phyloP scores from a whole-genome alignment of 2,113 vertebrate species.

The Rhodinocichla rosea region DNA sequence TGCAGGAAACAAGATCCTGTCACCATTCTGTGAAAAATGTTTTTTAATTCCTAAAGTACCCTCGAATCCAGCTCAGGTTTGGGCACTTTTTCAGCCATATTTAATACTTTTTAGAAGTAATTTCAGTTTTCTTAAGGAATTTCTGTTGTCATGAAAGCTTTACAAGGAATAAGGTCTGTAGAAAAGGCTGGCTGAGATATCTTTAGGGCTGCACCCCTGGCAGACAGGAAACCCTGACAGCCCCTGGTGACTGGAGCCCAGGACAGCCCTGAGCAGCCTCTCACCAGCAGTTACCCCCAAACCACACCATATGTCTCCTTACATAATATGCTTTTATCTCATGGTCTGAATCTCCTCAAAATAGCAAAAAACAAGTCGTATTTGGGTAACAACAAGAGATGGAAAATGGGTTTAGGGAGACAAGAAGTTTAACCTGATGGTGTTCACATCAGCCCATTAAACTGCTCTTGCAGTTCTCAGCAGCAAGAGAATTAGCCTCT shows the following conservation, averaged over 20 bases:
- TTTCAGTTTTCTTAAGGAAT: background rate
- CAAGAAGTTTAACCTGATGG: background rate
- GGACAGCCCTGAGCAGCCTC: background rate
- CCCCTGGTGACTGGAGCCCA: background rate
- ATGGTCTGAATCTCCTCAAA: background rate
- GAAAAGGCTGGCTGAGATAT: background rate
- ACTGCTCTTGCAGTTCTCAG: background rate
- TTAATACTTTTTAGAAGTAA: background rate
- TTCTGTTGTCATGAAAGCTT: background rate
- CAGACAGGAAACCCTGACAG: background rate
- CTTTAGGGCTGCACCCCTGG: background rate
- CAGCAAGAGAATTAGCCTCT: background rate
- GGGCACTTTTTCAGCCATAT: background rate
- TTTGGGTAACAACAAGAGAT: background rate
- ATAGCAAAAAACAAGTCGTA: background rate
- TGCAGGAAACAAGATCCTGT: background rate
- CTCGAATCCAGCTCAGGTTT: accelerated
- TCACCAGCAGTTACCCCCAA: background rate
- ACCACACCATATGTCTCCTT: background rate
- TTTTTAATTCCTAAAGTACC: background rate
- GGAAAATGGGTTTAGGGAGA: background rate
- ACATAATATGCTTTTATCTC: background rate
- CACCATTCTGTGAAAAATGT: background rate
- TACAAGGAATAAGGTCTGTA: background rate
- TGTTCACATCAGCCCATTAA: background rate